A percentile compares a stretch with the other conserved stretches of the same genome.
phyloP scores from a whole-genome alignment of 2,113 vertebrate species.

The Calyptommatus sinebrachiatus region DNA sequence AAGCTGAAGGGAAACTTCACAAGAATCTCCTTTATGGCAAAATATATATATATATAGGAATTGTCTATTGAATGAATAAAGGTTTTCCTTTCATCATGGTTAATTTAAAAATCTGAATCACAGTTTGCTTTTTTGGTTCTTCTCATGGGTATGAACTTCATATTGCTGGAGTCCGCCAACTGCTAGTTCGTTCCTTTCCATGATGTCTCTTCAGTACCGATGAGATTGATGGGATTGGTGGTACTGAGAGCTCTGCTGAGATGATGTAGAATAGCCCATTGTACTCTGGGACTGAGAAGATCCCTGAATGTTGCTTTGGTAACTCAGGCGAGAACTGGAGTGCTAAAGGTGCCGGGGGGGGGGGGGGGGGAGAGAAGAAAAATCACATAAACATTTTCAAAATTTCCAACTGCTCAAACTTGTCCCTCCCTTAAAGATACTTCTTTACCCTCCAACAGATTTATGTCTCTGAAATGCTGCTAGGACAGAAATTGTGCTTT shows the following conservation, averaged over 20 bases:
- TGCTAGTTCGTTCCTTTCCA: slow-evolving; percentile 55
- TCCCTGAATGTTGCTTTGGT: slow-evolving; percentile 97
- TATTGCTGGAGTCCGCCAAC: slow-evolving; percentile 72
- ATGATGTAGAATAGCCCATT: slow-evolving; percentile 90
- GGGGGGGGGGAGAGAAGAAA: background rate
- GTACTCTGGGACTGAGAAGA: slow-evolving; percentile 93
- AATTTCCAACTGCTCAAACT: background rate
- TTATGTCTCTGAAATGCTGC: background rate
- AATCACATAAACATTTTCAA: slow-evolving; percentile 22
- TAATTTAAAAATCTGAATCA: slow-evolving; percentile 54
- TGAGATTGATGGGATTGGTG: slow-evolving; percentile 88
- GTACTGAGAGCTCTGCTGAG: slow-evolving; percentile 96
- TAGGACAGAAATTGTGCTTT: background rate
- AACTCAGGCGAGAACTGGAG: slow-evolving; percentile 92
- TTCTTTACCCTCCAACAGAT: background rate
- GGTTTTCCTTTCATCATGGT: slow-evolving; percentile 56
- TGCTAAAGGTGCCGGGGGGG: slow-evolving; percentile 72
- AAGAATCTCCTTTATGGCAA: slow-evolving; percentile 66
- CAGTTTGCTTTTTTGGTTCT: slow-evolving; percentile 76
- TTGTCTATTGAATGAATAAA: slow-evolving; percentile 38
- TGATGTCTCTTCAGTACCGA: slow-evolving; percentile 82
- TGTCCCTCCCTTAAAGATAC: background rate
- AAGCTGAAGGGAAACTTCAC: slow-evolving; percentile 66
- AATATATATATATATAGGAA: slow-evolving; percentile 27
- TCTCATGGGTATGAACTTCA: slow-evolving; percentile 67